phyloP scores from a whole-genome alignment of 1,140 invertebrate genomes.

The Babylonia areolata region DNA sequence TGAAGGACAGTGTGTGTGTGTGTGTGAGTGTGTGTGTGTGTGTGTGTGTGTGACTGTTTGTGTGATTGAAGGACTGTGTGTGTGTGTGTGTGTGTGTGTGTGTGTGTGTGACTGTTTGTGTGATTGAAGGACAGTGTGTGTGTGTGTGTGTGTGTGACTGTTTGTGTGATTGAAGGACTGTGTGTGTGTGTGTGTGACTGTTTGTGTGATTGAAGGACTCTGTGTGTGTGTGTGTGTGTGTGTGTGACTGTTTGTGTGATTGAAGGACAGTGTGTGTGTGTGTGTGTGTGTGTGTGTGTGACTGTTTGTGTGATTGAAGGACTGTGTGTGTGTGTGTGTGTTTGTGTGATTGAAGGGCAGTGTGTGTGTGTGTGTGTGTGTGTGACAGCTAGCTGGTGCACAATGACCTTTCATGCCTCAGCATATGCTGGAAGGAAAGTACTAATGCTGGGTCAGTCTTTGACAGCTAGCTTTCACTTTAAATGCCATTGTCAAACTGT shows the following conservation, averaged over 20 bases:
- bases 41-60: background rate
- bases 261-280: background rate
- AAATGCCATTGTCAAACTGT: too few relatives aligned
- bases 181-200: background rate
- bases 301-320: background rate
- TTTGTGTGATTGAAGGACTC: background rate
- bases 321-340: background rate
- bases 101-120: too few relatives aligned
- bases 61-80: background rate
- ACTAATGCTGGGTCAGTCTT: too few relatives aligned
- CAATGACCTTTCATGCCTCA: too few relatives aligned
- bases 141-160: background rate
- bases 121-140: background rate
- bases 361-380: background rate
- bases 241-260: background rate
- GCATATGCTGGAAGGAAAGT: too few relatives aligned
- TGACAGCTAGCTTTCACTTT: too few relatives aligned
- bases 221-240: conserved; percentile 5
- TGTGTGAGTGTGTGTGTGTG: background rate
- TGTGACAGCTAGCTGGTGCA: too few relatives aligned
- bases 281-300: background rate
- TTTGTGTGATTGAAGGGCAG: background rate
- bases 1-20: too few relatives aligned
- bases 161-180: background rate
- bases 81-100: too few relatives aligned